Evolutionary conservation across 2,113 vertebrate species (phyloP), one percentile per base, ranked within the genome.

Genomic region (Cygnus buccinator): DNA sequence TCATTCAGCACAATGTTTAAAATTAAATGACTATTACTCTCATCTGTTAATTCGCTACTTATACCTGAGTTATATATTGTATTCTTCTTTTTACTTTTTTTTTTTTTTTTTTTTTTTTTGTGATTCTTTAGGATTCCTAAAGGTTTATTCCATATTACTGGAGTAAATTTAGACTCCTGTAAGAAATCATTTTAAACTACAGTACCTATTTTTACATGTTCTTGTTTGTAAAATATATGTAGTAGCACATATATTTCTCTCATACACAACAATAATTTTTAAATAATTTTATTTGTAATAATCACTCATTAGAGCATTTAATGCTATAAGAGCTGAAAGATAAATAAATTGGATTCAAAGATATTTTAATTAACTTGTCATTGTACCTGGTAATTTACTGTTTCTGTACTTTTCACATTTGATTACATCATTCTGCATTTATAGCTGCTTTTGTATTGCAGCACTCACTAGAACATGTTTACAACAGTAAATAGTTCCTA

Each of bases 341-440:
- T 10, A 50, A 76, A 8, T 67, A 90, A 81, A 92, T 10, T 61
- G 10, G 8, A 41, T 88, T 89, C 19, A 65, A 78, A 83, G 19
- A 55, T 78, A 67, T 96, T 97, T 86, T 33, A 41, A 91, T 94
- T 66, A 66, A 18, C 44, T 77, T 19, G 19, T 81, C 29, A 91
- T 28, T 19, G 23, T 71, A 83, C 72, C 41, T 77, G 66, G 29
- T 70, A 80, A 65, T 77, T 82, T 61, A 41, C 35, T 84, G 4
- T 52, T 50, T 96, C 18, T 23, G 39, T 90, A 52, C 28, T 20
- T 48, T 72, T 94, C 62, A 54, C 15, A 65, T 87, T 90, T 94
- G 62, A 95, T 94, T 54, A 31, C 41, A 84, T 84, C 33, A 50
- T 82, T 85, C 52, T 90, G 18, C 21, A 87, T 82, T 76, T 87